Percentiles rank a stretch among this genome's conserved stretches.
phyloP scores from a whole-genome alignment of 2,797 vertebrate genomes.

The Clamator glandarius region DNA sequence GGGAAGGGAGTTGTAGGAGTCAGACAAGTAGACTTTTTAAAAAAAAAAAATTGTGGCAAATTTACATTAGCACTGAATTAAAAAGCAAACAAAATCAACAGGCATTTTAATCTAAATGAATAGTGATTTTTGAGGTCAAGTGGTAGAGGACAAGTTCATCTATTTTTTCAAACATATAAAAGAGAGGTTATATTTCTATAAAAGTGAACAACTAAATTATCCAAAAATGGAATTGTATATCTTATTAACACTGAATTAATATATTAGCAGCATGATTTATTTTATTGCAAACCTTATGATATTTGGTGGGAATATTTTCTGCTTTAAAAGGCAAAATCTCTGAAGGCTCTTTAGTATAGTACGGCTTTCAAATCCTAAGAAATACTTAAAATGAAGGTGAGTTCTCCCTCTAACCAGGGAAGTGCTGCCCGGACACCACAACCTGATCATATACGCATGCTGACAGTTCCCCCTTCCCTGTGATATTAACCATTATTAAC shows the following conservation, averaged over 20 bases:
- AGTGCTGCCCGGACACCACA: not conserved
- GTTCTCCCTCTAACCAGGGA: not conserved
- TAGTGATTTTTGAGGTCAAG: not conserved
- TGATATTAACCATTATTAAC: not conserved
- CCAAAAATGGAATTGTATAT: not conserved
- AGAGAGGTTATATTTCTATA: not conserved
- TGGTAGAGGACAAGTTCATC: not conserved
- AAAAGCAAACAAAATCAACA: not conserved
- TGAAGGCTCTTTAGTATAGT: not conserved
- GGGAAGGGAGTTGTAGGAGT: not conserved
- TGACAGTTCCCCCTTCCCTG: not conserved
- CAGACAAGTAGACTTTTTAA: not conserved
- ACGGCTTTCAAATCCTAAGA: not conserved
- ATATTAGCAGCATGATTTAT: not conserved
- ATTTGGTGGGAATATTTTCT: not conserved
- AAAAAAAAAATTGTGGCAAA: not conserved
- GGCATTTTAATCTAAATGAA: not conserved
- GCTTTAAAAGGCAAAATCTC: not conserved
- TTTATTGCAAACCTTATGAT: not conserved
- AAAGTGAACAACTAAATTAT: not conserved
- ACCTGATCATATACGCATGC: not conserved
- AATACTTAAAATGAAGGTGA: not conserved
- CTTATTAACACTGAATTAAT: not conserved
- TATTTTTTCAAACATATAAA: not conserved
- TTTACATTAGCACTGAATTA: not conserved